Conservation (phyloP, 2,797 vertebrate genomes). For the Tragopan temminckii region DNA sequence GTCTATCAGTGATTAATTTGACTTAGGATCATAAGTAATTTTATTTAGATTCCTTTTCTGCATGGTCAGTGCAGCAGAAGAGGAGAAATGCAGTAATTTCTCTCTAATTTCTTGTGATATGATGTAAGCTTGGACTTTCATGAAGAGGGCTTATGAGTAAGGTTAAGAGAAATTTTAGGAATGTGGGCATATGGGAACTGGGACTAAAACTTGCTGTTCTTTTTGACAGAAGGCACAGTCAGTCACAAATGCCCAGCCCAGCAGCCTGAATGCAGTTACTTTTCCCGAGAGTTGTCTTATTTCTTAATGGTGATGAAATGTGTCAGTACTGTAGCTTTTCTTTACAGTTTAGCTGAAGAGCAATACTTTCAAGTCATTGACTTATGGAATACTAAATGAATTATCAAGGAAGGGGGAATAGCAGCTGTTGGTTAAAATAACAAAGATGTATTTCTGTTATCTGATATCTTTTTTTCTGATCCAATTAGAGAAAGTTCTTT, state of each 20-base stretch:
- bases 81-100: background rate
- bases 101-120: background rate
- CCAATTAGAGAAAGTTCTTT: background rate
- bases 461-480: background rate
- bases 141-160: background rate
- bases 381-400: background rate
- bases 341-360: background rate
- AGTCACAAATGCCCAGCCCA: background rate
- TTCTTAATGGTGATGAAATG: background rate
- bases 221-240: background rate
- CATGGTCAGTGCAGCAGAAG: background rate
- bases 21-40: background rate
- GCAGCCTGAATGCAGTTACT: background rate
- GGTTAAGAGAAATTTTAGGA: background rate
- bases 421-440: background rate
- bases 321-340: background rate
- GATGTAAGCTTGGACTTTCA: background rate
- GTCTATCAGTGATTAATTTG: background rate
- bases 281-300: background rate
- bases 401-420: background rate
- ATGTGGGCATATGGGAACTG: rapidly evolving
- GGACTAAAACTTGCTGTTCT: background rate
- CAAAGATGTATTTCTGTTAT: background rate
- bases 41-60: background rate
- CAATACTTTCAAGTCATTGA: background rate